phyloP scores from a whole-genome alignment of 2,888 invertebrate genomes.

The Xestia c-nigrum region DNA sequence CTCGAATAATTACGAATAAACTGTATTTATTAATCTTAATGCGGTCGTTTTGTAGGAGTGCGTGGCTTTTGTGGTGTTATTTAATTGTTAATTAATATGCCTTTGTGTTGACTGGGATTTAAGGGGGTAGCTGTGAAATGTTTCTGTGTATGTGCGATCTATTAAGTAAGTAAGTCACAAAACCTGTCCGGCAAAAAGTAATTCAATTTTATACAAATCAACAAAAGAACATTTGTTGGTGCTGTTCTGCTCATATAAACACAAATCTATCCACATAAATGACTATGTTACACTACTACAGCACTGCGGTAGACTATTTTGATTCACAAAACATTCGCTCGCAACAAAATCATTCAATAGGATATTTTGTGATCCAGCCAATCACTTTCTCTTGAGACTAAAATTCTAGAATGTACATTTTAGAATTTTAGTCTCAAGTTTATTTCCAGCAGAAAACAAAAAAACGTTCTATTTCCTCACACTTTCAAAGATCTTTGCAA shows the following conservation, averaged over 20 bases:
- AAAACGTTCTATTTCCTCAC: neutral
- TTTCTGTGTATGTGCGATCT: neutral
- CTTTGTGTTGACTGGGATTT: constrained; percentile 13
- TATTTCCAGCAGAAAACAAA: neutral
- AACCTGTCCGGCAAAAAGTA: neutral
- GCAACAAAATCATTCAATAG: neutral
- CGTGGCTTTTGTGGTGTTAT: constrained; percentile 49
- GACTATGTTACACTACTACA: neutral
- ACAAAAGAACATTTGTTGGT: too few species aligned
- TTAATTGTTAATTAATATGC: constrained; percentile 36
- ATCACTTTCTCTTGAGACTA: too few species aligned
- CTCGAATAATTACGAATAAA: constrained; percentile 59
- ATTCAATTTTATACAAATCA: too few species aligned
- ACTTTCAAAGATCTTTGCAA: constrained; percentile 29
- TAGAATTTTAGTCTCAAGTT: neutral
- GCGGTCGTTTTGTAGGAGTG: constrained; percentile 42
- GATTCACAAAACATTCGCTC: neutral
- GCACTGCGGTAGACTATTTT: too few species aligned
- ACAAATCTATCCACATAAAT: neutral
- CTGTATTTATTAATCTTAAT: constrained; percentile 62
- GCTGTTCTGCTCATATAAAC: neutral
- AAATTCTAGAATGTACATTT: neutral
- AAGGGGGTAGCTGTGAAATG: constrained; percentile 1
- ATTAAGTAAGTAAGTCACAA: too few species aligned
- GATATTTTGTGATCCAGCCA: neutral